Evolutionary conservation across 1,140 invertebrate species (phyloP).

Genomic region (Zaprionus africanus): DNA sequence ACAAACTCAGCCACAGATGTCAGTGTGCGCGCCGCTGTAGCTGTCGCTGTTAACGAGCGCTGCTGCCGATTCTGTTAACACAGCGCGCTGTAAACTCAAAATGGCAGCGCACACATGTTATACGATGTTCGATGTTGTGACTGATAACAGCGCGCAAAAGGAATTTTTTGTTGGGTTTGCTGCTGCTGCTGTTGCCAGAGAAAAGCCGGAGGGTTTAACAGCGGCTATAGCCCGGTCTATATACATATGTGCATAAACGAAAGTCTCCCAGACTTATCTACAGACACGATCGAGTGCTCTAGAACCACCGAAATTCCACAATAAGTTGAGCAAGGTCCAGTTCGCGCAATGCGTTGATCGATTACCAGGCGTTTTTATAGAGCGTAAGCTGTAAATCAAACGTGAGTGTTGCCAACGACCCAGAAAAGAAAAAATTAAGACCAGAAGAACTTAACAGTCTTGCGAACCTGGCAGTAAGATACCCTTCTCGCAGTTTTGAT

Average conservation of each 20-base stretch:
- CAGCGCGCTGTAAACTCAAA: conserved; percentile 35
- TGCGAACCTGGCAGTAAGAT: too few relatives aligned
- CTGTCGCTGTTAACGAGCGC: background rate
- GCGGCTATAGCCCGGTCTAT: background rate
- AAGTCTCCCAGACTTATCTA: background rate
- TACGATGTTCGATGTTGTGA: conserved; percentile 28
- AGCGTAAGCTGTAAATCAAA: conserved; percentile 66
- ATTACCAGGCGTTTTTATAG: conserved; percentile 63
- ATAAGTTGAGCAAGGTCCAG: conserved; percentile 76
- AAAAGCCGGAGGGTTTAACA: background rate
- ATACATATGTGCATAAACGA: background rate
- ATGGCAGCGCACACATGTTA: conserved; percentile 46
- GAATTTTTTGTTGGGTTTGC: background rate
- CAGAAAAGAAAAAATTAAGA: conserved; percentile 34
- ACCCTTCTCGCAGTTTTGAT: too few relatives aligned
- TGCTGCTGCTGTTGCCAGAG: background rate
- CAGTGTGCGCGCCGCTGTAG: background rate
- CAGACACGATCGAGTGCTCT: conserved; percentile 12
- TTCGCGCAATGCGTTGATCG: conserved; percentile 58
- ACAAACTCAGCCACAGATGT: conserved; percentile 54
- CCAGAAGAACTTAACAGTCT: background rate
- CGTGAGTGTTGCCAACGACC: conserved; percentile 48
- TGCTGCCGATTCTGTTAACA: conserved; percentile 19
- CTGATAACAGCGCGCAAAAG: conserved; percentile 27
- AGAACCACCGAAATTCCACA: conserved; percentile 37